phyloP scores from a whole-genome alignment of 1,140 invertebrate species.

The Drosophila ohnishii region DNA sequence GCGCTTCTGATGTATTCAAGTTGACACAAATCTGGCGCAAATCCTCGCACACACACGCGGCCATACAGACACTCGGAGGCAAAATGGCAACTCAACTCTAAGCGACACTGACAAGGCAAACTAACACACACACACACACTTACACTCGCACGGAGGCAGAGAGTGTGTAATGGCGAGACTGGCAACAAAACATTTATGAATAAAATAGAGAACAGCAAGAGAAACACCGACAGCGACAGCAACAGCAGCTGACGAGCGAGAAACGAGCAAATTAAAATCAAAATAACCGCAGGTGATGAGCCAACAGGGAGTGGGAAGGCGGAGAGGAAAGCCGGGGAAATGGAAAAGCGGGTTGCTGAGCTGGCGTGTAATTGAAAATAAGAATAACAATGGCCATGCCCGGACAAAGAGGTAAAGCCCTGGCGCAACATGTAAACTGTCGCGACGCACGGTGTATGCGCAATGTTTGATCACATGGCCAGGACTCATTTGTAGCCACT shows the following conservation, averaged over 20 bases:
- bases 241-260: conserved; percentile 52
- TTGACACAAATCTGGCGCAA: conserved; percentile 81
- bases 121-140: conserved; percentile 31
- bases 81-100: conserved; percentile 60
- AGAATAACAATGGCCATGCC: conserved; percentile 56
- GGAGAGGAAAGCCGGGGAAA: conserved; percentile 7
- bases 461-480: conserved; percentile 42
- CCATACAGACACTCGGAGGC: conserved; percentile 21
- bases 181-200: conserved; percentile 72
- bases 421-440: conserved; percentile 25
- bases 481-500: conserved; percentile 39
- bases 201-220: conserved; percentile 64
- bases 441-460: conserved; percentile 41
- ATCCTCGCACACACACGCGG: conserved; percentile 59
- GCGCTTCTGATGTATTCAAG: conserved; percentile 80
- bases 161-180: conserved; percentile 31
- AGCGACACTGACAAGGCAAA: conserved; percentile 69
- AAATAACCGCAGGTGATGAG: conserved; percentile 65
- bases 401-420: conserved; percentile 9
- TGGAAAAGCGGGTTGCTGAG: conserved; percentile 46
- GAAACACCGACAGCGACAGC: conserved; percentile 36
- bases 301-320: not conserved
- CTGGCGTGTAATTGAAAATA: conserved; percentile 68
- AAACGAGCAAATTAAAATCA: conserved; percentile 75
- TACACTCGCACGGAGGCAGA: conserved; percentile 16